phyloP scores from a whole-genome alignment of 2,888 invertebrate genomes.

The Cartodere bifasciata region DNA sequence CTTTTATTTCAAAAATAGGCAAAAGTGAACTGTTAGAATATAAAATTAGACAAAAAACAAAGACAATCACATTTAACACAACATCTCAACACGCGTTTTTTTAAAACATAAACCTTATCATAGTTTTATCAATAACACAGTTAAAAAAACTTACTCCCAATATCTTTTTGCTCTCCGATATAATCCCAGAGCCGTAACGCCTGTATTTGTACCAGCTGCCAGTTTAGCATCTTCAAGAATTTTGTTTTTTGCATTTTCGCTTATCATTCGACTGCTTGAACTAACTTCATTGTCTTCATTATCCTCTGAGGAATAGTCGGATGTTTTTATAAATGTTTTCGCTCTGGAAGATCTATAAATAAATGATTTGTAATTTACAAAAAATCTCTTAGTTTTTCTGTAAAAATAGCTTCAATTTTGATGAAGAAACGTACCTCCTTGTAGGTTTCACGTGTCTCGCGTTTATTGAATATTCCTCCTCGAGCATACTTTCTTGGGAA shows the following conservation, averaged over 20 bases:
- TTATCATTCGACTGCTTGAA: conserved; percentile 38
- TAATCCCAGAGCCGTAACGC: conserved; percentile 55
- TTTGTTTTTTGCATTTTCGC: conserved; percentile 34
- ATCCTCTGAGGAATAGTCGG: conserved; percentile 54
- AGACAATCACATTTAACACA: too few species aligned
- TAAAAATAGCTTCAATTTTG: background rate
- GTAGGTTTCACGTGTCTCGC: conserved; percentile 7
- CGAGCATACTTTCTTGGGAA: conserved; percentile 5
- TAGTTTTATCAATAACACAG: too few species aligned
- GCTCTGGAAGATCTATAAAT: conserved; percentile 12
- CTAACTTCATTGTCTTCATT: conserved; percentile 33
- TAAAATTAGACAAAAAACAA: too few species aligned
- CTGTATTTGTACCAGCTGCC: conserved; percentile 39
- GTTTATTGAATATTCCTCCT: conserved; percentile 7
- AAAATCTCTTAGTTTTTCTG: background rate
- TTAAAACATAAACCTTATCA: too few species aligned
- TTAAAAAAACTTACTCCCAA: conserved; percentile 61
- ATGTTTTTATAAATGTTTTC: conserved; percentile 37
- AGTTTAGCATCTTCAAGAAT: conserved; percentile 39
- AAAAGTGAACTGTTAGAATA: too few species aligned
- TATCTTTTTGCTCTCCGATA: conserved; percentile 70
- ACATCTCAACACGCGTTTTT: too few species aligned
- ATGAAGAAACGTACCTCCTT: conserved; percentile 3
- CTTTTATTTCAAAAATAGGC: too few species aligned
- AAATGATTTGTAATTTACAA: too few species aligned